These are phyloP conservation scores for Podarcis cretensis DNA, from an alignment of 2,113 vertebrate genomes.

Conservation along the genomic window DNA sequence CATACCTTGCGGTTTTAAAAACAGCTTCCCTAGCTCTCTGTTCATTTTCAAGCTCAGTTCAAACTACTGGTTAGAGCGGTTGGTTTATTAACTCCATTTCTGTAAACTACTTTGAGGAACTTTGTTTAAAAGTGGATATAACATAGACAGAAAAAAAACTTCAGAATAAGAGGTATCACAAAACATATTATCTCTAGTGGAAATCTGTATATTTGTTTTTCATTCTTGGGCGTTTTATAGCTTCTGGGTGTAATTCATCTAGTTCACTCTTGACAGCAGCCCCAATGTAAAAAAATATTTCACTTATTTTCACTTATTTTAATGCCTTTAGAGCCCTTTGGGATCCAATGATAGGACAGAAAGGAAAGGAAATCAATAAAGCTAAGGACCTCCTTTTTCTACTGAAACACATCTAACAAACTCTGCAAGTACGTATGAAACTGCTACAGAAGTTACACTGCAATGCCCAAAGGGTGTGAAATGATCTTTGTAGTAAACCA, in stretches of 20 bases:
- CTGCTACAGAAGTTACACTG: neutral
- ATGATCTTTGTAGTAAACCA: neutral
- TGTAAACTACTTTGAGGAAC: neutral
- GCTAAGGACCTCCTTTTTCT: neutral
- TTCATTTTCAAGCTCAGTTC: neutral
- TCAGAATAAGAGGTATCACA: neutral
- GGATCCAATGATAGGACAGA: neutral
- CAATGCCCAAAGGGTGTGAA: neutral
- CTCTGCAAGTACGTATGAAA: neutral
- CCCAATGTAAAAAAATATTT: neutral
- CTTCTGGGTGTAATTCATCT: too few relatives aligned
- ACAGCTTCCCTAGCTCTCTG: neutral
- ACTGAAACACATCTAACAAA: neutral
- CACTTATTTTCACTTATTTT: neutral
- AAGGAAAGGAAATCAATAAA: neutral
- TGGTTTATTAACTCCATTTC: neutral
- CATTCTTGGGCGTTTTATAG: neutral
- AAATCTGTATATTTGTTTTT: neutral
- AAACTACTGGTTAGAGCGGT: neutral
- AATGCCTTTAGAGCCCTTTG: neutral
- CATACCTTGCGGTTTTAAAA: neutral
- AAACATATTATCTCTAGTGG: neutral
- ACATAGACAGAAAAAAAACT: neutral
- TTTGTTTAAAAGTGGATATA: neutral
- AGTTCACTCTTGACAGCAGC: neutral